Evolutionary conservation across 2,888 invertebrate genomes (phyloP), one percentile per base, ranked within the genome.

Genomic region (Glaucopsyche alexis): DNA sequence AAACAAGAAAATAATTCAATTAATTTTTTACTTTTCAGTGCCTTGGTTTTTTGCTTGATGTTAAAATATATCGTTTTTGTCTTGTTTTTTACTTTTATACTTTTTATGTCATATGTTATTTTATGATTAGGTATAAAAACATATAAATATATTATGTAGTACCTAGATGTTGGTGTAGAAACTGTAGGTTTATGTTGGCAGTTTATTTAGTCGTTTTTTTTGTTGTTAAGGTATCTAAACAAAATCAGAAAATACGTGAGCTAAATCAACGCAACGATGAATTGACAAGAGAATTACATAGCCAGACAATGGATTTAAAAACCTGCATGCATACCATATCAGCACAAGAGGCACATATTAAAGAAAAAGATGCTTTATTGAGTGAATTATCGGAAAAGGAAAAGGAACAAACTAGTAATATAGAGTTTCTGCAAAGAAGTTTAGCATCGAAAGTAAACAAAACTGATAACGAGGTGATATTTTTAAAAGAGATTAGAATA

Each of bases 341-440:
- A 9, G 81, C 85, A 73, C 84, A 86, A 75, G 85, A 85, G 73
- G 77, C 80, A 16, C 64, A 81, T 38, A 74, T 91, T 73, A 80
- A 86, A 71, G 82, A 89, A 77, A 84, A 83, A 74, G 84, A 88
- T 40, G 79, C 74, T 40, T 69, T 87, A 2, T 84, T 91, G 52
- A 86, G 87, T 76, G 85, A 84, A 76, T 75, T 91, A 29, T 81
- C 86, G n/a, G 82, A 83, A 45, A 90, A 89, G 75, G 87, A 89
- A 76, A 86, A 87, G 75, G 89, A 92, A 78, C 89, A 91, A 74
- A 78, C 79, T 7, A 88, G 87, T 74, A 86, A 89, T 67, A 88
- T 90, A 67, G 85, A 87, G 79, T 80, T 88, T 52, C 77, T 91
- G 67, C 80, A 84, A 71, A 85, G 85, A 73, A 88, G 88, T 78